A percentile compares a stretch with the other conserved stretches of the same genome.
phyloP scores from a whole-genome alignment of 1,140 invertebrate species.

The Panagrolaimus sp. region DNA sequence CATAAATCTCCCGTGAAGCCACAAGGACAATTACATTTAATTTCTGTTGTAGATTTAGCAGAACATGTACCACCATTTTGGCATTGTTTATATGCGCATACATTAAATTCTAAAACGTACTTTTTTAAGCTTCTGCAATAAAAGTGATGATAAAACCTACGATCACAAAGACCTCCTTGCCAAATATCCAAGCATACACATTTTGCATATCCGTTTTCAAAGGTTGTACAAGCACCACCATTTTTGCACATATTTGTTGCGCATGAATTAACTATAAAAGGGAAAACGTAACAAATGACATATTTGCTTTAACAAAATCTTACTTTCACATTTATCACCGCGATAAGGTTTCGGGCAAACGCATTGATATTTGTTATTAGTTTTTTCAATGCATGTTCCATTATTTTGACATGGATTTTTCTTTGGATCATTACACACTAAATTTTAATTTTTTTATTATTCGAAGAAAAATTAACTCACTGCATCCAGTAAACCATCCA shows the following conservation, averaged over 20 bases:
- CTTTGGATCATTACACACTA: neutral
- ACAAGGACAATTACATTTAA: neutral
- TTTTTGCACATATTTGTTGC: neutral
- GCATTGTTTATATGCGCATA: neutral
- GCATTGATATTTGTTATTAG: neutral
- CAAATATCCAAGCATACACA: constrained; percentile 1
- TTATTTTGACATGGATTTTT: neutral
- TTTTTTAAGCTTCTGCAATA: neutral
- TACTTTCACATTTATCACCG: neutral
- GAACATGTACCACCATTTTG: neutral
- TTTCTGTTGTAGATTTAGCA: neutral
- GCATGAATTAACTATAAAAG: neutral
- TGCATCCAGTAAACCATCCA: neutral
- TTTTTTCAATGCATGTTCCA: neutral
- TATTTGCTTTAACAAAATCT: neutral
- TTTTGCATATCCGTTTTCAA: neutral
- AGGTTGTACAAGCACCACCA: neutral
- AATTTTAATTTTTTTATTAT: no score
- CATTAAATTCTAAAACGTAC: neutral
- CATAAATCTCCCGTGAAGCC: neutral
- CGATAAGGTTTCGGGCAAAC: neutral
- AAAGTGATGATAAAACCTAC: neutral
- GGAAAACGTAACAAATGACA: neutral
- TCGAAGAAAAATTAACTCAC: no score
- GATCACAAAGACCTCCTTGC: neutral